phyloP scores from a whole-genome alignment of 1,140 invertebrate genomes.

The Conus ventricosus region DNA sequence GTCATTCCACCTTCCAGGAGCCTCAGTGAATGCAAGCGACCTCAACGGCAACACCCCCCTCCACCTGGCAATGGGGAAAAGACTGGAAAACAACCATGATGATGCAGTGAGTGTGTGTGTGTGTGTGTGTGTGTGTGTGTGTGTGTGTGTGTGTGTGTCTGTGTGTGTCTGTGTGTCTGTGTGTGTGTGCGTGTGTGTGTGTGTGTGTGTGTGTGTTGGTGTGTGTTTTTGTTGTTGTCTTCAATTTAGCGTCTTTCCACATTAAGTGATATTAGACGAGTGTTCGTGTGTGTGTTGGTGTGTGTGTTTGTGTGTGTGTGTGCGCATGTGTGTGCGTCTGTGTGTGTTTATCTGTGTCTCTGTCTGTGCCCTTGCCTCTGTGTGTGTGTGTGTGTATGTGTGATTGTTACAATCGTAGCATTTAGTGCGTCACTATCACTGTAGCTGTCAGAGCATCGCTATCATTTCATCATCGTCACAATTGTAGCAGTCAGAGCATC shows the following conservation, averaged over 20 bases:
- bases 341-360: neutral
- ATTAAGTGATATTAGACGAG: too few species aligned
- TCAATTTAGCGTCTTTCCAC: too few species aligned
- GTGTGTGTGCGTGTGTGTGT: neutral
- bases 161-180: neutral
- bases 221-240: too few species aligned
- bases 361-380: neutral
- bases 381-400: too few species aligned
- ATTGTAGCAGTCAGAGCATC: too few species aligned
- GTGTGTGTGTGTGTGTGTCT: neutral
- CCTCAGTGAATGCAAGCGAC: neutral
- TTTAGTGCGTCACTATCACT: too few species aligned
- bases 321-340: neutral
- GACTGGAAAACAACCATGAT: neutral
- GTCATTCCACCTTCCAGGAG: neutral
- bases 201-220: neutral
- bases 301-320: too few species aligned
- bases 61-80: slow-evolving; percentile 31
- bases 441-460: too few species aligned
- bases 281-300: too few species aligned
- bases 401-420: too few species aligned
- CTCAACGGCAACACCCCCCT: slow-evolving; percentile 14
- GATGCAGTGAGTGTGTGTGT: neutral
- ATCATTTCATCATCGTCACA: too few species aligned
- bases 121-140: too few species aligned